Evolutionary conservation across 1,140 invertebrate species (phyloP).

Genomic region (Sinonovacula constricta): DNA sequence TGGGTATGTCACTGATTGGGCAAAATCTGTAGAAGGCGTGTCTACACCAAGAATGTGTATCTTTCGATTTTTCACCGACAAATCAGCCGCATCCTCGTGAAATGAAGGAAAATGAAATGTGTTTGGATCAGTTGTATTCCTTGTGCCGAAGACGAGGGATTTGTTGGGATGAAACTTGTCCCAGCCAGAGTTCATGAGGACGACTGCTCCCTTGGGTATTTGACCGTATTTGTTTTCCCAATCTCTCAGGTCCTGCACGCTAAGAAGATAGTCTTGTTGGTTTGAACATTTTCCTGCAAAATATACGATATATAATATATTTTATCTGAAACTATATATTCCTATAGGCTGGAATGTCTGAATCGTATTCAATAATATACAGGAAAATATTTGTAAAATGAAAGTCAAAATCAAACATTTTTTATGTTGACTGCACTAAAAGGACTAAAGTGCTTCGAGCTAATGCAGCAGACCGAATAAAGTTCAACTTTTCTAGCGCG

Average conservation of each 20-base stretch:
- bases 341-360: no score
- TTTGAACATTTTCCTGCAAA: conserved; percentile 45
- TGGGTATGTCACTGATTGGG: conserved; percentile 60
- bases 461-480: no score
- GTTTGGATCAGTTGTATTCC: conserved; percentile 27
- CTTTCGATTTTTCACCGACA: conserved; percentile 60
- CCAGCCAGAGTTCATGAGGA: conserved; percentile 72
- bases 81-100: conserved; percentile 58
- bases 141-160: conserved; percentile 54
- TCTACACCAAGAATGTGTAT: conserved; percentile 58
- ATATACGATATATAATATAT: no score
- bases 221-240: conserved; percentile 65
- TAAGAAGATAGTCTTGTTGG: conserved; percentile 58
- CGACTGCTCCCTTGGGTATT: conserved; percentile 61
- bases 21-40: conserved; percentile 65
- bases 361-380: no score
- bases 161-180: conserved; percentile 59
- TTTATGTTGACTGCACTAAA: no score
- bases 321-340: no score
- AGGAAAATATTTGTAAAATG: no score
- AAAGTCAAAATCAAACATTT: no score
- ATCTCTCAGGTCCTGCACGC: conserved; percentile 54
- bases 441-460: no score
- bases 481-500: no score
- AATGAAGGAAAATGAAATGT: conserved; percentile 66